Evolutionary conservation across 2,113 vertebrate species (phyloP).

Genomic region (Acanthisitta chloris): DNA sequence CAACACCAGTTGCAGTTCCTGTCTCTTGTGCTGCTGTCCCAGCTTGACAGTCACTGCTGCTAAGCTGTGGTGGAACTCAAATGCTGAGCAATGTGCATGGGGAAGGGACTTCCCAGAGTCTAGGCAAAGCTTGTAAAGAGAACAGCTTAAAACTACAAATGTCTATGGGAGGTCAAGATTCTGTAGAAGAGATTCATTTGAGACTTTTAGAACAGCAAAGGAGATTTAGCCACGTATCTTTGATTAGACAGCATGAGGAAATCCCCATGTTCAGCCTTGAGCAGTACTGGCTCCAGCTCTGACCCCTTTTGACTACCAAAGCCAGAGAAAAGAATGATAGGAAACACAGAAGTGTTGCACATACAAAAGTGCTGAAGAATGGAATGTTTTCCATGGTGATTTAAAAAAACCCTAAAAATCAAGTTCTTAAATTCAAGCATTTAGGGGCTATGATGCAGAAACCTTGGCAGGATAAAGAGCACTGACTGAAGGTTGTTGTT

Average conservation of each 20-base stretch:
- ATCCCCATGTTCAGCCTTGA: not conserved
- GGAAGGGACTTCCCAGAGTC: not conserved
- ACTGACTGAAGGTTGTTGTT: not conserved
- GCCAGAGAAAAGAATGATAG: not conserved
- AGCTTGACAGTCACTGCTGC: not conserved
- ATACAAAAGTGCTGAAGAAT: not conserved
- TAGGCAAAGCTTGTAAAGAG: not conserved
- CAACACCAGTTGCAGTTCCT: not conserved
- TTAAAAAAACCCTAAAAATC: not conserved
- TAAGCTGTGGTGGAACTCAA: not conserved
- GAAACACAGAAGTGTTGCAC: not conserved
- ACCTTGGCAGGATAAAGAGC: not conserved
- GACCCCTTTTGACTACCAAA: not conserved
- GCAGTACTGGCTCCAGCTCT: not conserved
- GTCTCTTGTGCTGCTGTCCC: not conserved
- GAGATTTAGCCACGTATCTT: not conserved
- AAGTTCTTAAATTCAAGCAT: not conserved
- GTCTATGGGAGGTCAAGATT: not conserved
- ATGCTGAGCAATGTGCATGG: not conserved
- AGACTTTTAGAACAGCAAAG: not conserved
- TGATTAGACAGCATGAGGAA: not conserved
- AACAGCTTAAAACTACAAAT: not conserved
- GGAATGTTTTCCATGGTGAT: not conserved
- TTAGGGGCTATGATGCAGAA: not conserved
- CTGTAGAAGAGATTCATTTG: not conserved